Evolutionary conservation across 2,113 vertebrate species (phyloP), one percentile per base, ranked within the genome.

Genomic region (Dicentrarchus labrax): DNA sequence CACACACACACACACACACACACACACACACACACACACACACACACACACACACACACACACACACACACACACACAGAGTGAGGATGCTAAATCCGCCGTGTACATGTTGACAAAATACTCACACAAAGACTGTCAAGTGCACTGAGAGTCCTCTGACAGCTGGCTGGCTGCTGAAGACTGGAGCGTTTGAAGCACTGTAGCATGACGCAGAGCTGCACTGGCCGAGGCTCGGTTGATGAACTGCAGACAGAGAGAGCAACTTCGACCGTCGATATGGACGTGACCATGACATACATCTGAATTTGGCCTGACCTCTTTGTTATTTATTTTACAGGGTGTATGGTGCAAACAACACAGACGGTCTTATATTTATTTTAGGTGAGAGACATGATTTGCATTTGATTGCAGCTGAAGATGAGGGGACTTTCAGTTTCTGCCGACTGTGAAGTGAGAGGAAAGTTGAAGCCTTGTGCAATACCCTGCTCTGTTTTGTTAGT

Each of bases 321-420:
- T 82, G 22, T 83, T 91, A 91, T 92, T 91, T 90, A 92, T 94
- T 92, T 89, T 78, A 75, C 74, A 47, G 78, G 17, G 51, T 21
- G 48, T 53, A 51, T 56, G 47, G 66, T 30, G 67, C 69, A 77
- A 82, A 64, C 47, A 47, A 76, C 82, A 82, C 82, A 83, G 51
- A 71, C 15, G 36, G 60, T 74, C 79, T 80, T n/a, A 78, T 93
- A 92, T 94, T 94, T 94, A 94, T 93, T 94, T 94, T 65, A 84
- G 73, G 62, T 64, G 71, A 66, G 67, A 83, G 24, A 75, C 21
- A 2, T 39, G 48, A 51, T 64, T 62, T 56, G 22, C 13, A 15
- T 78, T 56, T 21, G 53, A 78, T 82, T 66, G 53, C 65, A 59
- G 38, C 59, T 38, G 73, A 72, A 80, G 72, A 74, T 24, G 76